These are phyloP conservation scores for Calliopum simillimum DNA, from an alignment of 2,888 invertebrate species.

Conservation along the genomic window DNA sequence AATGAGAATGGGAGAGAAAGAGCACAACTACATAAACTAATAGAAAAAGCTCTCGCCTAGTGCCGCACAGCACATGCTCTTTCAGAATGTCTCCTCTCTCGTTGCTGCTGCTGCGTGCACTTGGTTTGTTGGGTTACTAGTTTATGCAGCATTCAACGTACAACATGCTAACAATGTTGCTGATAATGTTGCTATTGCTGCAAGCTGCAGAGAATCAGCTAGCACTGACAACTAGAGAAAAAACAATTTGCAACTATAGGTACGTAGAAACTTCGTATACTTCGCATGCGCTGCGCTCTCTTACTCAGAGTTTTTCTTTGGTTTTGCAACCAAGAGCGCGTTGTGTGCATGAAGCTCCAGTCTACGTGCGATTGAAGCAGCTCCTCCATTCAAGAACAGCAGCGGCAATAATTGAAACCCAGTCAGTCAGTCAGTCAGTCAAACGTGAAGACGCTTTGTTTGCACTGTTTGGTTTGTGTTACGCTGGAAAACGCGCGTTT, in stretches of 20 bases:
- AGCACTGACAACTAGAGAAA: too few species aligned
- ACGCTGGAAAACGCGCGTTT: slow-evolving; percentile 21
- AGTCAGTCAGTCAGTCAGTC: slow-evolving; percentile 40
- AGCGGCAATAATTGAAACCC: slow-evolving; percentile 4
- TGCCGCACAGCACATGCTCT: too few species aligned
- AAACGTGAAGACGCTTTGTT: slow-evolving; percentile 35
- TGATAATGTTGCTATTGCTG: too few species aligned
- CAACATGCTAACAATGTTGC: too few species aligned
- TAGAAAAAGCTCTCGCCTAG: not conserved
- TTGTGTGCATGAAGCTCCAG: not conserved
- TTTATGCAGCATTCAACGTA: too few species aligned
- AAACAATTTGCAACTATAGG: too few species aligned
- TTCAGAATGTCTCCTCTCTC: not conserved
- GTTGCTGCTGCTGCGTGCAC: not conserved
- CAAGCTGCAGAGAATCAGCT: too few species aligned
- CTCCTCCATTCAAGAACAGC: slow-evolving; percentile 33
- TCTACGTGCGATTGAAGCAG: not conserved
- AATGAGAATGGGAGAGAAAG: not conserved
- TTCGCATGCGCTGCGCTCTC: not conserved
- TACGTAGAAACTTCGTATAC: too few species aligned
- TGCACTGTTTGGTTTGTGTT: slow-evolving; percentile 24
- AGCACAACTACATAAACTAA: not conserved
- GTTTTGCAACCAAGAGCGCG: not conserved
- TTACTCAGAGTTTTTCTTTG: not conserved
- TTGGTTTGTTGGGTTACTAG: too few species aligned